Base-by-base conservation (phyloP, 2,888 invertebrate genomes). In the Notodonta ziczac region DNA sequence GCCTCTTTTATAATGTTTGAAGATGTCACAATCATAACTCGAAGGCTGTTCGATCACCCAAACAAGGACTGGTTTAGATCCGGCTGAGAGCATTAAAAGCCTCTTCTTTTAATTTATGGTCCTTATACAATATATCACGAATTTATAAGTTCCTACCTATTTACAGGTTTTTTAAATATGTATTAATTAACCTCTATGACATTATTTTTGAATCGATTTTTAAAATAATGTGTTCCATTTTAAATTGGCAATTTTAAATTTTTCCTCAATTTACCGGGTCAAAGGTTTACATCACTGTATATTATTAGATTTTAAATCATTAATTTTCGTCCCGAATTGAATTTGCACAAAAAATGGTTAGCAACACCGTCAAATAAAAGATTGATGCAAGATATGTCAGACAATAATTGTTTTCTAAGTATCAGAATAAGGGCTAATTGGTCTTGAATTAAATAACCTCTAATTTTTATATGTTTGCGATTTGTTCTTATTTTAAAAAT, bases 41-140 rank as follows among this genome's bases (percentile, higher is more conserved):
- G 65, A 69, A 73, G 69, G 67, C 55, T 71, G 39, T 60, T 58
- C 50, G 46, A 64, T 58, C 39, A 40, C 12, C 58, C 59, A 60
- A 63, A 72, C 65, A 60, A 61, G 63, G 69, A 76, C 76, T 59
- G 68, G 74, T 74, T 74, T 61, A 74, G 77, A 75, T 76, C 74
- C 74, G 74, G 74, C 57, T 75, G 51, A 52, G 40, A 59, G 61
- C 56, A 63, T 71, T 63, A 61, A 62, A 65, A 63, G 58, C 56
- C 42, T 73, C 63, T 62, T 65, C 58, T 62, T 66, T 61, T 60
- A 62, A 35, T 60, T 13, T 55, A 7, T 69, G 62, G 66, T 69
- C 67, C 16, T 39, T 39, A 39, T 14, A 40, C 39, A 35, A 54
- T 39, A 54, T 14, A 10, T 14, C 35, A 54, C 54, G 39, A 39